Base-by-base conservation (phyloP, 1,140 invertebrate genomes). In the Heliconius hermathena region DNA sequence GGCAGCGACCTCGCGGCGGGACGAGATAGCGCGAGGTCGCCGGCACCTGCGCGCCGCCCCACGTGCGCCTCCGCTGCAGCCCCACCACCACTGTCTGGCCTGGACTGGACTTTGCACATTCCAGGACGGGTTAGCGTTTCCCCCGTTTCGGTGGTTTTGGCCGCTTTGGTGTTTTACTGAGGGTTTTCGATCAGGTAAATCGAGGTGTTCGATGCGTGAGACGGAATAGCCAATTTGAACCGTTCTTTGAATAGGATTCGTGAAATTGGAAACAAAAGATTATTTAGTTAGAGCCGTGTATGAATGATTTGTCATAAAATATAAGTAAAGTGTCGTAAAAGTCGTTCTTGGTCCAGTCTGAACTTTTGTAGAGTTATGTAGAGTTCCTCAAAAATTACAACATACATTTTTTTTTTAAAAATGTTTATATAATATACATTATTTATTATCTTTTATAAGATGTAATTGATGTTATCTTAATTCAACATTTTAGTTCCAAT, bases 1-100 rank as follows among this genome's bases (percentile, higher is more conserved):
- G 85, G 87, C 90, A 90, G 90, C 91, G 90, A 93, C 92, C 91
- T 22, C 20, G n/a, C 60, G 60, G 86, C 91, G 90, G 90, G 92
- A 92, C 92, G 89, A 92, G 92, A 94, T 93, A 92, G 87, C 85
- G 89, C 90, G 90, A 93, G 92, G 91, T 93, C 91, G 92, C 83
- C 93, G 91, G 89, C 91, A 93, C 93, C 91, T 93, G 91, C 87
- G 89, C 87, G 87, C 86, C 87, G 54, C 60, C 60, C 60, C 60
- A 60, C 54, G 54, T 22, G 54, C 54, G 41, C 54, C n/a, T 22
- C 20, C 54, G 9, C 60, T 89, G 41, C 41, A 46, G 83, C 85
- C 84, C 83, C 85, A 82, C 82, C 46, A 60, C 49, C 66, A 60
- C 73, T 72, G 78, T 80, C 78, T 80, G 49, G 49, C 8, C 16